These are phyloP conservation scores for Tuta absoluta DNA, from an alignment of 2,888 invertebrate genomes.

Conservation along the genomic window DNA sequence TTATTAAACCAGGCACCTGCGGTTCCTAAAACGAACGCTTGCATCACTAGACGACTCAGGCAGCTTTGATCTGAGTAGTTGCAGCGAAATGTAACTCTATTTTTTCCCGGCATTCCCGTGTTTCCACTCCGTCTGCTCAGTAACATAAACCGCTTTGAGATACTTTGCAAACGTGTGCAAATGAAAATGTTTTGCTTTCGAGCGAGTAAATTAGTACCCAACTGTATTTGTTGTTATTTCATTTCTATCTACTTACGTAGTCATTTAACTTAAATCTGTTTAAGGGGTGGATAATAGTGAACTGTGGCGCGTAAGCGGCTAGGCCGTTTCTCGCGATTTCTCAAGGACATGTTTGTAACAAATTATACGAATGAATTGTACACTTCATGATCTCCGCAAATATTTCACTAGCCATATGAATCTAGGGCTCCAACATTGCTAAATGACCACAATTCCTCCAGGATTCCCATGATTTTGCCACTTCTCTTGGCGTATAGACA, in stretches of 20 bases:
- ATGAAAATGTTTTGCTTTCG: constrained; percentile 3
- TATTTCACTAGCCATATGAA: too few relatives aligned
- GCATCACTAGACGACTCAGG: background rate
- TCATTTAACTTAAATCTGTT: background rate
- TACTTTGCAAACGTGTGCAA: background rate
- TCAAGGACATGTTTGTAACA: too few relatives aligned
- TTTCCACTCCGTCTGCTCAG: constrained; percentile 3
- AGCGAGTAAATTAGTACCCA: background rate
- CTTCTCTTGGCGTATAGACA: too few relatives aligned
- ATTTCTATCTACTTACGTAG: background rate
- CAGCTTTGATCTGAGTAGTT: background rate
- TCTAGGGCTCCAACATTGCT: too few relatives aligned
- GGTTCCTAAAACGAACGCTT: background rate
- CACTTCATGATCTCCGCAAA: too few relatives aligned
- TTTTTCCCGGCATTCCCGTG: background rate
- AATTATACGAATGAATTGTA: too few relatives aligned
- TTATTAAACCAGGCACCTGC: too few relatives aligned
- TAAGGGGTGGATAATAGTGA: too few relatives aligned
- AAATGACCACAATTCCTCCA: too few relatives aligned
- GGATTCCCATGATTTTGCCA: too few relatives aligned
- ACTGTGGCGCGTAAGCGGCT: too few relatives aligned
- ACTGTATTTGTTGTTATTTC: background rate
- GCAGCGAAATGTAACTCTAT: background rate
- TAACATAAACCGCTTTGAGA: constrained; percentile 1
- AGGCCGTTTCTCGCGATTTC: too few relatives aligned